Evolutionary conservation across 2,888 invertebrate genomes (phyloP).

Genomic region (Andricus curvator): DNA sequence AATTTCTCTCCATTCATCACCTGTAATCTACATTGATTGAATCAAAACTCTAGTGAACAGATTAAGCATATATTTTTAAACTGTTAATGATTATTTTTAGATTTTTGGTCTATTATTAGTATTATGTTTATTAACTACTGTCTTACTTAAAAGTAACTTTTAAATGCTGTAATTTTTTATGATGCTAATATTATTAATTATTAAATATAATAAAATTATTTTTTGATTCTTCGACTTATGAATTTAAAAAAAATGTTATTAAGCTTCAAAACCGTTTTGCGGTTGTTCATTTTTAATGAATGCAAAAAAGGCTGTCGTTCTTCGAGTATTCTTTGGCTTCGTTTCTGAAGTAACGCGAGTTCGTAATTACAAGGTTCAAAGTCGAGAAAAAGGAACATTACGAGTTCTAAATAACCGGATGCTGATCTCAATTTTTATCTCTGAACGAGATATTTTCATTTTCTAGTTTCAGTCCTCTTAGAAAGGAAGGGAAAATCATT

Average conservation of each 20-base stretch:
- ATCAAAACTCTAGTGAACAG: too few species aligned
- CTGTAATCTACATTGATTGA: too few species aligned
- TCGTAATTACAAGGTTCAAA: background rate
- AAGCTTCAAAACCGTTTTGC: background rate
- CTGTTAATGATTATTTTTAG: background rate
- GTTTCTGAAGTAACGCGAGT: background rate
- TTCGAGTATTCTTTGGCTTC: background rate
- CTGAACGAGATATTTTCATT: background rate
- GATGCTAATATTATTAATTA: background rate
- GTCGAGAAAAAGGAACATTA: conserved; percentile 12
- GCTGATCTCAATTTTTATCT: background rate
- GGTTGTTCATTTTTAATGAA: background rate
- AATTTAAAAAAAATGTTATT: too few species aligned
- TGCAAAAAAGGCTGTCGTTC: background rate
- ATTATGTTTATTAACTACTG: too few species aligned
- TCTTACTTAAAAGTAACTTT: background rate
- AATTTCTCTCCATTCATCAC: background rate
- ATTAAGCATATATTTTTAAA: too few species aligned
- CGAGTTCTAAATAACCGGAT: conserved; percentile 6
- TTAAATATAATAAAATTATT: too few species aligned
- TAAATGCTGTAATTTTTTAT: background rate
- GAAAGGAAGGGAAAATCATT: background rate
- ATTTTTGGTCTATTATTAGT: background rate
- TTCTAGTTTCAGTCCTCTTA: background rate
- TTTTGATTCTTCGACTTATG: too few species aligned